phyloP scores from a whole-genome alignment of 2,888 invertebrate genomes.

The Rhamnusium bicolor region DNA sequence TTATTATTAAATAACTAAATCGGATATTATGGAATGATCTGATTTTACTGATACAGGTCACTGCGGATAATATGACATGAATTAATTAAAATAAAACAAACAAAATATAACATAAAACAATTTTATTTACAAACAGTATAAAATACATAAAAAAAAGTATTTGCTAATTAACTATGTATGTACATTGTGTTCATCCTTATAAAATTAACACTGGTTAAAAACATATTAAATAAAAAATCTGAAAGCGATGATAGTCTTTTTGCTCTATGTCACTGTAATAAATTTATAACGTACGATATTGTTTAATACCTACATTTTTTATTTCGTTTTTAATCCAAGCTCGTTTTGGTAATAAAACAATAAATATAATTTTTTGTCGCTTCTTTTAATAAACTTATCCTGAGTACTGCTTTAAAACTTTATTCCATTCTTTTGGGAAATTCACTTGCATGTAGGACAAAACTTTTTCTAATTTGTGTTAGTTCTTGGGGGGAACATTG shows the following conservation, averaged over 20 bases:
- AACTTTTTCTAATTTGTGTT: slow-evolving; percentile 82
- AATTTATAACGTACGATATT: no score
- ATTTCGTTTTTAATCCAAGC: not conserved
- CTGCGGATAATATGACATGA: not conserved
- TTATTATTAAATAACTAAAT: no score
- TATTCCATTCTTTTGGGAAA: slow-evolving; percentile 85
- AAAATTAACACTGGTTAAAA: no score
- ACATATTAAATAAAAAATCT: no score
- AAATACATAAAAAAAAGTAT: not conserved
- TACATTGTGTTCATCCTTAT: no score
- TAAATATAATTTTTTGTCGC: not conserved
- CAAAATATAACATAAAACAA: slow-evolving; percentile 3
- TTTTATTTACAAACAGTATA: slow-evolving; percentile 13
- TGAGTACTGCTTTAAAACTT: slow-evolving; percentile 80
- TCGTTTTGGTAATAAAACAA: not conserved
- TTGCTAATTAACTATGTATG: not conserved
- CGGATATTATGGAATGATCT: no score
- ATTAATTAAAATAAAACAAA: not conserved
- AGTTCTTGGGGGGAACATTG: slow-evolving; percentile 81
- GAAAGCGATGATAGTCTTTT: no score
- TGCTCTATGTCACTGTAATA: no score
- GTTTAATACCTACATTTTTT: not conserved
- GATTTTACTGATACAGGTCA: no score
- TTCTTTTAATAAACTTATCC: slow-evolving; percentile 34
- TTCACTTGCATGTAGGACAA: slow-evolving; percentile 82